These are phyloP conservation scores for Lysandra coridon DNA, from an alignment of 2,888 invertebrate species.

Conservation along the genomic window DNA sequence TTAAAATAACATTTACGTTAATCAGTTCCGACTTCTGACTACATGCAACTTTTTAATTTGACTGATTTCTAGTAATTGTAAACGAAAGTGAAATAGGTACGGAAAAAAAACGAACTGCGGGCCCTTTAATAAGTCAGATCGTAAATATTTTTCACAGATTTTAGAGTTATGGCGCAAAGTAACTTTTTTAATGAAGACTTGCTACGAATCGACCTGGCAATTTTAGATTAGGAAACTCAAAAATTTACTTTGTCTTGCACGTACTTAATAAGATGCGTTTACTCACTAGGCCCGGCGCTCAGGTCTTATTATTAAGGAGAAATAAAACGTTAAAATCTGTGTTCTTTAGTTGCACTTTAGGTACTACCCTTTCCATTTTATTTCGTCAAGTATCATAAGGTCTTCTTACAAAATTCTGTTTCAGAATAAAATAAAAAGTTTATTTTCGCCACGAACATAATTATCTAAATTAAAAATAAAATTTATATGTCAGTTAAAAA, in stretches of 20 bases:
- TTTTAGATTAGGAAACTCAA: not conserved
- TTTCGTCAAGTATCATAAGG: not conserved
- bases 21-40: too few relatives aligned
- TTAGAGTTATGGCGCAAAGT: conserved; percentile 3
- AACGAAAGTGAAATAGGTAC: not conserved
- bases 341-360: too few relatives aligned
- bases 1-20: too few relatives aligned
- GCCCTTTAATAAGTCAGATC: conserved; percentile 59
- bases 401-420: not conserved
- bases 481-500: conserved; percentile 24
- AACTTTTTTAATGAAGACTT: not conserved
- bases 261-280: too few relatives aligned
- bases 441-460: conserved; percentile 3
- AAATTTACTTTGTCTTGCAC: not conserved
- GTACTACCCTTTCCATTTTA: too few relatives aligned
- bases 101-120: not conserved
- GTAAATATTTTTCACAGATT: conserved; percentile 64
- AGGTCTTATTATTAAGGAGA: too few relatives aligned
- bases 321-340: too few relatives aligned
- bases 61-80: not conserved
- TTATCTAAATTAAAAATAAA: conserved; percentile 24
- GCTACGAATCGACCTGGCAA: not conserved
- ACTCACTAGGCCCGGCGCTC: too few relatives aligned
- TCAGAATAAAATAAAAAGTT: not conserved
- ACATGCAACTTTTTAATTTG: not conserved